Base-by-base conservation (phyloP, 1,140 invertebrate species). In the Drosophila pandora region DNA sequence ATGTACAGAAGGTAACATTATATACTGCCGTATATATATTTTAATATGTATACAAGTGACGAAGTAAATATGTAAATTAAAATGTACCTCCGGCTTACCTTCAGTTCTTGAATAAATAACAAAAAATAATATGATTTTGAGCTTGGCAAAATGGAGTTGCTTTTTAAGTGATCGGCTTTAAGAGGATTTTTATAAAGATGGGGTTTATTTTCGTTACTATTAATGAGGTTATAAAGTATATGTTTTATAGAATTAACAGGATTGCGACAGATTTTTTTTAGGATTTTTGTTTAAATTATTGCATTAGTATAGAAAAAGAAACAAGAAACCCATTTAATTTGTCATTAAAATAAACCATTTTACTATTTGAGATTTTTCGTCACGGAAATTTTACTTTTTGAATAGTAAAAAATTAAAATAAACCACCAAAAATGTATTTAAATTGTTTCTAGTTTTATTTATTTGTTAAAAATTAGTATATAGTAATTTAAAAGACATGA, bases 111-210 rank as follows among this genome's bases (percentile, higher is more conserved):
- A 8, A 32, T 9, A 41, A 41, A n/a, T 2, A 10, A n/a, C n/a
- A 41, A 41, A 3, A 13, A 41, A 13, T 13, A 5, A 41, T 13
- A 41, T 13, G 2, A n/a, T 13, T 7, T 13, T n/a, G 2, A 2
- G 34, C 9, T n/a, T 37, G 34, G 12, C 30, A 69, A 69, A 69
- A 69, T 69, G 65, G 63, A 68, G 62, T 68, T 3, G 9, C 1
- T 25, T 17, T 59, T 48, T 3, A 13, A 28, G 25, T 28, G 25
- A 1, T 28, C 6, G 7, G 25, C 25, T 28, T 28, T 6, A 43
- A 21, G 13, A n/a, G 2, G 12, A 0, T 12, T 37, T n/a, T 12
- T 37, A 37, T 37, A 37, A 37, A 37, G 34, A 12, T 37, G 2
- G 3, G 3, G 10, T 3, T 12, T 3, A 2, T 34, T 34, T 34